Percentiles rank a stretch among this genome's conserved stretches.
phyloP scores from a whole-genome alignment of 2,888 invertebrate genomes.

The Hanleya hanleyi region DNA sequence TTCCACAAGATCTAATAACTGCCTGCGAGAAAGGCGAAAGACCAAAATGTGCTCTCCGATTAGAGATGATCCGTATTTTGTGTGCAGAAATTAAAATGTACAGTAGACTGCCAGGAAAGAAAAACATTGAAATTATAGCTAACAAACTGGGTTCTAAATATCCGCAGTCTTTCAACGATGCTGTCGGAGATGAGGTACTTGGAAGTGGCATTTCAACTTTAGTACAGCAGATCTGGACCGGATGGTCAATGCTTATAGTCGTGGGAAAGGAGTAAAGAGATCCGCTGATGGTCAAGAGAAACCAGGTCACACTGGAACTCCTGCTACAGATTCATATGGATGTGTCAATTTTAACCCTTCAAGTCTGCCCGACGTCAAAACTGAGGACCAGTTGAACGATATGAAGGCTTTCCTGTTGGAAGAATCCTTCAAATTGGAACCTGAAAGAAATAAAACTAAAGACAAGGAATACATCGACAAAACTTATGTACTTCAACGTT shows the following conservation, averaged over 20 bases:
- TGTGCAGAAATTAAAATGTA: not conserved
- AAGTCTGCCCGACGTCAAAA: not conserved
- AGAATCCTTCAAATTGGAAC: not conserved
- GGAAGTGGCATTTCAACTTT: not conserved
- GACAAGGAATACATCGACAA: not conserved
- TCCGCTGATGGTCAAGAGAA: not conserved
- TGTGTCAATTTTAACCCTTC: not conserved
- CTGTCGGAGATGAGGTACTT: not conserved
- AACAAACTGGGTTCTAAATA: not conserved
- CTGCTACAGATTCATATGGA: not conserved
- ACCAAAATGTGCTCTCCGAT: not conserved
- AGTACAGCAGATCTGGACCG: not conserved
- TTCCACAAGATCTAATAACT: not conserved
- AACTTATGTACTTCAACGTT: not conserved
- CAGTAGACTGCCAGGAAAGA: not conserved
- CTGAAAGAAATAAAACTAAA: not conserved
- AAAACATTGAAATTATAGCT: not conserved
- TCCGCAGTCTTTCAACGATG: constrained; percentile 7
- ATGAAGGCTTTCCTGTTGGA: not conserved
- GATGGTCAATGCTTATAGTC: not conserved
- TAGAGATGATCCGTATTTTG: not conserved
- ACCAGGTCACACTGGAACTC: no score
- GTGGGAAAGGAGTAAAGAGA: not conserved
- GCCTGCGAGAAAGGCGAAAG: not conserved
- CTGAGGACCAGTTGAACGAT: not conserved